Base-by-base conservation (phyloP, 2,888 invertebrate genomes). In the Theretra japonica region DNA sequence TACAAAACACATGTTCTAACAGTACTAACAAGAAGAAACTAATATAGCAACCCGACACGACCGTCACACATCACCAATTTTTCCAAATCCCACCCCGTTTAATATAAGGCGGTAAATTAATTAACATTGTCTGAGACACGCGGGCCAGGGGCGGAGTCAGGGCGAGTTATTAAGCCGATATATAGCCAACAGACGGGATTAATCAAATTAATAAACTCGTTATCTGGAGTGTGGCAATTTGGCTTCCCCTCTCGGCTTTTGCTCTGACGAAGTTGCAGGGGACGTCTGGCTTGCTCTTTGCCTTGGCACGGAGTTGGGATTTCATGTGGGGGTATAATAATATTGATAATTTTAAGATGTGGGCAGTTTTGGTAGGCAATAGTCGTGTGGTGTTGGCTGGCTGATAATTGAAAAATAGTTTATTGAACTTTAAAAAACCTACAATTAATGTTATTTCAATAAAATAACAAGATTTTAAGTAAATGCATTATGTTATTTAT, bases 121-220 rank as follows among this genome's bases (percentile, higher is more conserved):
- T 76, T 73, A 76, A 68, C 74, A 71, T 76, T 74, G 76, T 76
- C 76, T 75, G 41, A 71, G 33, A 62, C 74, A 75, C 72, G 58
- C 71, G 41, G 30, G 72, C 41, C 73, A 73, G 74, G 70, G 73
- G 72, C 71, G 69, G 60, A 59, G 53, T 60, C 70, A 41, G 50
- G 70, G 70, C 68, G 71, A 70, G 75, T 76, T 76, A 80, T 77
- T 75, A 76, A 77, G 77, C 65, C 62, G 73, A 80, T 82, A 81
- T 77, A 80, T 77, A 65, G 75, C 75, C 77, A 76, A 75, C 77
- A 60, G 72, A 23, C 56, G 69, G 83, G 80, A 82, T 85, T 84
- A 84, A 86, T 87, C 85, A 80, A 84, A 86, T 87, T 87, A 87
- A 86, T 85, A 85, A 82, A 82, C 81, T 85, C 83, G 82, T 86